Evolutionary conservation across 1,140 invertebrate species (phyloP).

Genomic region (Ctenoplectra terminalis): DNA sequence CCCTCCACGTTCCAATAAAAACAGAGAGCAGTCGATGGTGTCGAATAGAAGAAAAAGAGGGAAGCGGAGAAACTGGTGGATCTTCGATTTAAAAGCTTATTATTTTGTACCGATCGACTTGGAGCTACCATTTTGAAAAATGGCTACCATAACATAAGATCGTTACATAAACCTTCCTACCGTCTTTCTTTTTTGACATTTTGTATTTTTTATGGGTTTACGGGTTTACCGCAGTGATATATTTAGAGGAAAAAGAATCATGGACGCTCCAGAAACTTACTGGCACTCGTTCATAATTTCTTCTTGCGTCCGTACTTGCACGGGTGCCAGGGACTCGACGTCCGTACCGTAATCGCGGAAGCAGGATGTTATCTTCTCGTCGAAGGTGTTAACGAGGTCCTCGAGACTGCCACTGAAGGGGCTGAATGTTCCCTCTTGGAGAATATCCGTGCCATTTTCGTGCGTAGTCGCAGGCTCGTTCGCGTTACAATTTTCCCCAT

Average conservation of each 20-base stretch:
- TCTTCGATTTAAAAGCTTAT: neutral
- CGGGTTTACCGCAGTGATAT: neutral
- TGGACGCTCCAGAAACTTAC: constrained; percentile 88
- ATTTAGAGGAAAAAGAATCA: neutral
- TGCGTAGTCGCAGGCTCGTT: constrained; percentile 83
- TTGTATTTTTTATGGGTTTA: too few relatives aligned
- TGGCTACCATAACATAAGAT: neutral
- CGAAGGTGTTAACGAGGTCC: constrained; percentile 99
- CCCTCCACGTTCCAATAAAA: neutral
- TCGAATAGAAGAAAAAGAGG: neutral
- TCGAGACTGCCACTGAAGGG: constrained; percentile 96
- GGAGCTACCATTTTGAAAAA: neutral
- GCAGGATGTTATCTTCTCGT: constrained; percentile 99
- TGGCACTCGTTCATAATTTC: constrained; percentile 99
- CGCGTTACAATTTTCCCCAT: constrained; percentile 77
- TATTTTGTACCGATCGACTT: neutral
- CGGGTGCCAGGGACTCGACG: constrained; percentile 98
- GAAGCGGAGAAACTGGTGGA: too few relatives aligned
- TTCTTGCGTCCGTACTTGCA: constrained; percentile 98
- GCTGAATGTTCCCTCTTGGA: constrained; percentile 81
- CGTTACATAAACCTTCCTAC: too few relatives aligned
- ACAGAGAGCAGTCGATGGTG: neutral
- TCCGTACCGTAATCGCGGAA: constrained; percentile 98
- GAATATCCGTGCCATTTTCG: constrained; percentile 85
- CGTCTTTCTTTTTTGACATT: too few relatives aligned